Evolutionary conservation across 2,113 vertebrate genomes (phyloP).

Genomic region (Rhinopomastus cyanomelas): DNA sequence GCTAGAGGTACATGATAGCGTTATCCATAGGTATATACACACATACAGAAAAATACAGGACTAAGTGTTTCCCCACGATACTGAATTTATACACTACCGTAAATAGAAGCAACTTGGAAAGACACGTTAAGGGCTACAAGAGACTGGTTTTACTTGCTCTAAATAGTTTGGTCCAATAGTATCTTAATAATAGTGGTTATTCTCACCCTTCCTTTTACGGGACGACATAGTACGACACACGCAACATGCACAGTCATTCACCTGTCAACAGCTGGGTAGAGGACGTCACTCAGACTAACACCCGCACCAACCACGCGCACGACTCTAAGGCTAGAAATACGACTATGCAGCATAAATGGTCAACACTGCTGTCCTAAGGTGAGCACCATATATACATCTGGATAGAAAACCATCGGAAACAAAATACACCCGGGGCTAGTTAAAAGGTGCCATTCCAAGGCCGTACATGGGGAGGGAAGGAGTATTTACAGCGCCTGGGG

Average conservation of each 20-base stretch:
- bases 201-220: conserved; percentile 75
- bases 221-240: conserved; percentile 78
- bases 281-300: conserved; percentile 81
- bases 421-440: conserved; percentile 77
- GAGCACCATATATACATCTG: conserved; percentile 90
- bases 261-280: conserved; percentile 76
- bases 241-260: conserved; percentile 93
- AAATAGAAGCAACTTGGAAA: conserved; percentile 89
- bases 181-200: conserved; percentile 79
- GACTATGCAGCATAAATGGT: conserved; percentile 87
- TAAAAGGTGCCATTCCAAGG: conserved; percentile 82
- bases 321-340: conserved; percentile 91
- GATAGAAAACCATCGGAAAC: conserved; percentile 83
- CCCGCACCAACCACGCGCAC: conserved; percentile 80
- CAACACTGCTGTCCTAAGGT: conserved; percentile 86
- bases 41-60: conserved; percentile 86
- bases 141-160: conserved; percentile 78
- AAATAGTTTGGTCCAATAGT: conserved; percentile 91
- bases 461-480: conserved; percentile 77
- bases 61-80: conserved; percentile 83
- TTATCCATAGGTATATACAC: conserved; percentile 79
- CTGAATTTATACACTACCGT: conserved; percentile 93
- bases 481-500: conserved; percentile 84
- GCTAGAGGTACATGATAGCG: conserved; percentile 77
- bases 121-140: conserved; percentile 80